These are phyloP conservation scores for Antheraea assamensis DNA, from an alignment of 2,888 invertebrate genomes.

Conservation along the genomic window DNA sequence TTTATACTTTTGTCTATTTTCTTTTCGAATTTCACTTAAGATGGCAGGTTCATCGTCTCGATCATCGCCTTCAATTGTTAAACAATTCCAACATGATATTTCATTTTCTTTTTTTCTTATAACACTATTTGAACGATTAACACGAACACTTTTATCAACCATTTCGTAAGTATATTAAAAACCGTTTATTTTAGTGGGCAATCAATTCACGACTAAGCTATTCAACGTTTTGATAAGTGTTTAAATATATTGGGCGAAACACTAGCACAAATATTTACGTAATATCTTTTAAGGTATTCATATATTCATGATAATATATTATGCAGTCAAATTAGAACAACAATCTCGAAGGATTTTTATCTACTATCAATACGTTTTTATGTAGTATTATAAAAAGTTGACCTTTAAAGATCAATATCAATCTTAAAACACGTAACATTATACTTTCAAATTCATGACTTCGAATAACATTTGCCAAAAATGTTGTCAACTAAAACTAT, in stretches of 20 bases:
- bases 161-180: slow-evolving; percentile 28
- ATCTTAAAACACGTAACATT: slow-evolving; percentile 3
- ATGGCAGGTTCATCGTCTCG: slow-evolving; percentile 46
- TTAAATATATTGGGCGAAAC: slow-evolving; percentile 56
- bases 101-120: slow-evolving; percentile 43
- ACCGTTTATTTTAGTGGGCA: slow-evolving; percentile 28
- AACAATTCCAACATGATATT: slow-evolving; percentile 71
- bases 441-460: slow-evolving; percentile 19
- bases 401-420: slow-evolving; percentile 33
- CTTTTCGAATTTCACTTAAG: slow-evolving; percentile 55
- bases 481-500: neutral
- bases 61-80: slow-evolving; percentile 47
- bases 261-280: slow-evolving; percentile 38
- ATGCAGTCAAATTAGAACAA: slow-evolving; percentile 32
- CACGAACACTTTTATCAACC: slow-evolving; percentile 35
- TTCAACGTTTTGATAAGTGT: slow-evolving; percentile 39
- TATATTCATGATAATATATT: slow-evolving; percentile 58
- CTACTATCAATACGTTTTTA: slow-evolving; percentile 38
- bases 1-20: slow-evolving; percentile 60
- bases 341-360: slow-evolving; percentile 40
- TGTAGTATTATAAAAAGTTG: slow-evolving; percentile 35
- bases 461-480: neutral
- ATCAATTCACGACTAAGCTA: slow-evolving; percentile 52
- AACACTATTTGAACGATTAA: slow-evolving; percentile 37
- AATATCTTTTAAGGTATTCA: slow-evolving; percentile 64